Conservation (phyloP, 2,113 vertebrate species). For the Nothoprocta pentlandii region DNA sequence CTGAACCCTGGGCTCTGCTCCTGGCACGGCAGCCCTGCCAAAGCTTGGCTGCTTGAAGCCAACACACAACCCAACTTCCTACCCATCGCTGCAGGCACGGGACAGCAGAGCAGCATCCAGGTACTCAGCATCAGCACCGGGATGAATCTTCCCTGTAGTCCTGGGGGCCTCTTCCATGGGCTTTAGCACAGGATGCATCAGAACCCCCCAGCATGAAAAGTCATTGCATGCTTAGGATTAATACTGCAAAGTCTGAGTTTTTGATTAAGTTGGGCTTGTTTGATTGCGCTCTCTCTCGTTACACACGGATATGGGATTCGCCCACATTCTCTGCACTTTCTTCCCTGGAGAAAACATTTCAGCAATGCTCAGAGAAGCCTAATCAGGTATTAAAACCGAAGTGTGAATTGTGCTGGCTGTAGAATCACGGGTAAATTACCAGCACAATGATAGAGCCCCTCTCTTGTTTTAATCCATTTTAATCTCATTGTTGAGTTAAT, state of each 20-base stretch:
- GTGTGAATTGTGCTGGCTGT: slow-evolving; percentile 24
- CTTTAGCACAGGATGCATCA: background rate
- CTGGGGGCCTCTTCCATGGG: background rate
- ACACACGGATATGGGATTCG: background rate
- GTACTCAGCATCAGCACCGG: accelerated
- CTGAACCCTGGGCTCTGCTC: background rate
- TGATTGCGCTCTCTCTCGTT: background rate
- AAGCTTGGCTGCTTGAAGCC: background rate
- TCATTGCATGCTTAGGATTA: background rate
- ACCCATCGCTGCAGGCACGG: accelerated
- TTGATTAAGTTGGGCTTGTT: background rate
- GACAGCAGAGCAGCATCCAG: accelerated
- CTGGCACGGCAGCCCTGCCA: background rate
- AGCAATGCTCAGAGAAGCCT: background rate
- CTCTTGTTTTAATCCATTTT: slow-evolving; percentile 65
- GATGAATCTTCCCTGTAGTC: background rate
- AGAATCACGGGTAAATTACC: slow-evolving; percentile 47
- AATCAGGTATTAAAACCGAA: slow-evolving; percentile 35
- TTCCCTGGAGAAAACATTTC: background rate
- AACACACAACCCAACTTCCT: accelerated
- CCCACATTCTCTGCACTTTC: background rate
- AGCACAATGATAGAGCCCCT: slow-evolving; percentile 31
- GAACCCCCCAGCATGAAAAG: background rate
- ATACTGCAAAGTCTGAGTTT: background rate
- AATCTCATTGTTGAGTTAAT: slow-evolving; percentile 68